Base-by-base conservation (phyloP, 2,797 vertebrate species). In the Pangasius sanitwongsei region DNA sequence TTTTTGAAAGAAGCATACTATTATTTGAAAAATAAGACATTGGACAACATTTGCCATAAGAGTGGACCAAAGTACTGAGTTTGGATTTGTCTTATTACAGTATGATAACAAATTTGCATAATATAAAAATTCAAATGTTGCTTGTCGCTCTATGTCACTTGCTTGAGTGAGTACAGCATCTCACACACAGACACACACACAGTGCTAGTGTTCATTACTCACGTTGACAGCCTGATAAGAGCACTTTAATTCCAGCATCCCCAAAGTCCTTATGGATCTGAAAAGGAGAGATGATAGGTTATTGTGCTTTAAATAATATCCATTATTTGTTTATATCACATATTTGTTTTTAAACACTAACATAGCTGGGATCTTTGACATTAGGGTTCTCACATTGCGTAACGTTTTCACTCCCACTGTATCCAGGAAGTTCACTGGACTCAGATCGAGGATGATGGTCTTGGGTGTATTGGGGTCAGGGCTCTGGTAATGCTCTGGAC, bases 181-280 rank as follows among this genome's bases (percentile, higher is more conserved):
- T 28, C 28, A 25, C 23, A 77, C 50, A 55, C 6, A 34, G 2
- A 57, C 16, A 55, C 50, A 80, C n/a, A 80, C 15, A 80, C 77
- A 78, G 5, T 7, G 48, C n/a, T n/a, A 50, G 11, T 34, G 16
- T 28, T 70, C 16, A 65, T 88, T 87, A 93, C 97, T 95, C 91
- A 99, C 98, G 95, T 2, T 97, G 95, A 89, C 98, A 99, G 91
- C 96, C 92, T 0, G 96, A 95, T 1, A 99, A 50, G 77, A 97
- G 94, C 77, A 99, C 97, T 0, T 97, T 94, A 61, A 98, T 94
- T 90, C 98, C 97, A 70, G 98, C 95, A 85, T 97, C 97, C 41
- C 70, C 95, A 77, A 98, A 99, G 93, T 99, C 97, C 34, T 77
- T 97, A 89, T 93, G 95, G 94, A 99, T 98, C 98, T 99, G 94